Conservation (phyloP, 35 echinoderm and acorn worm species). For the Ptychodera flava region DNA sequence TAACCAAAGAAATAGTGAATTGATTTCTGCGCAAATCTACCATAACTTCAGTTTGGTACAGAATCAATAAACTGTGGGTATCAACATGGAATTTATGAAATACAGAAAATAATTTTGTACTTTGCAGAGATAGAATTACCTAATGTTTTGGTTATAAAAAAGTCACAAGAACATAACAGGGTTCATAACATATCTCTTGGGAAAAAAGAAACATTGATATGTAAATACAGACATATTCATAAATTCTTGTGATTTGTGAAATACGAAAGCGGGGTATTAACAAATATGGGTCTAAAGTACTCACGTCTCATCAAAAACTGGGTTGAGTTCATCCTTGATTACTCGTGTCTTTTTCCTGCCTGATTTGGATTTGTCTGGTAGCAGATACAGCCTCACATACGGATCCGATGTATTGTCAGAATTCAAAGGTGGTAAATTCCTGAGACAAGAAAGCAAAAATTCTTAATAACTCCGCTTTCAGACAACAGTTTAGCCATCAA, state of each 20-base stretch:
- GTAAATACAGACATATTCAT: too few relatives aligned
- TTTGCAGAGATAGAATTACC: too few relatives aligned
- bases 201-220: too few relatives aligned
- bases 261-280: too few relatives aligned
- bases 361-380: conserved; percentile 81
- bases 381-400: conserved; percentile 76
- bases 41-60: neutral
- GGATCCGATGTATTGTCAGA: conserved; percentile 67
- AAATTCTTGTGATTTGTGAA: too few relatives aligned
- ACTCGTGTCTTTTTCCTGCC: conserved; percentile 75
- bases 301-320: conserved; percentile 87
- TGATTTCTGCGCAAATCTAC: neutral
- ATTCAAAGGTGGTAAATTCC: conserved; percentile 24
- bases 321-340: conserved; percentile 65
- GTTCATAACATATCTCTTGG: too few relatives aligned
- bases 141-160: too few relatives aligned
- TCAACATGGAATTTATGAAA: neutral
- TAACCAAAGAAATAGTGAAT: too few relatives aligned
- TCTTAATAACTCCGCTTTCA: neutral
- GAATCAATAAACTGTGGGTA: neutral
- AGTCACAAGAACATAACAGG: too few relatives aligned
- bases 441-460: neutral
- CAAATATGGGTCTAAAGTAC: conserved; percentile 2
- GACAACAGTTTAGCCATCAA: too few relatives aligned
- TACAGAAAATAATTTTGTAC: too few relatives aligned